Percentiles rank a stretch among this genome's conserved stretches.
Evolutionary conservation across 92 coral and sea anemone genomes (phyloP).

Genomic region (Bergia puertoricense): DNA sequence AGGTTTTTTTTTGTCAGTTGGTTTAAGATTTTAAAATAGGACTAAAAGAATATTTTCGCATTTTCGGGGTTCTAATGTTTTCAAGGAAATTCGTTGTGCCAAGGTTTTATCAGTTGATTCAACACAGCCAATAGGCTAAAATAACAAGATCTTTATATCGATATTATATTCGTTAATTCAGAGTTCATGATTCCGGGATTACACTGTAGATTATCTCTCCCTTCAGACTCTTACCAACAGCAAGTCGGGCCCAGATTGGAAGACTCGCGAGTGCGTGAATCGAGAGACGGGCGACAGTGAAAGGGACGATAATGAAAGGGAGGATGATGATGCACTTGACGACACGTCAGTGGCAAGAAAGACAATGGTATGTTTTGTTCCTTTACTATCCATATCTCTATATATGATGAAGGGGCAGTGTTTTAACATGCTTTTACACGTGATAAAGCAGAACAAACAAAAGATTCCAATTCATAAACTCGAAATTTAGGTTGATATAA

Average conservation of each 20-base stretch:
- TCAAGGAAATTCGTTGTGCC: no score
- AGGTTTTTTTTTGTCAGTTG: no score
- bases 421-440: neutral
- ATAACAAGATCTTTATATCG: no score
- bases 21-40: no score
- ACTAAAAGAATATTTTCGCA: no score
- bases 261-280: neutral
- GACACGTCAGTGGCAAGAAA: neutral
- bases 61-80: no score
- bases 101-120: no score
- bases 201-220: neutral
- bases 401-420: neutral
- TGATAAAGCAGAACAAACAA: no score
- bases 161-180: no score
- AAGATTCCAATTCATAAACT: no score
- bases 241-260: neutral
- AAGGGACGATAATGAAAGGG: neutral
- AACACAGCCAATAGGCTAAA: no score
- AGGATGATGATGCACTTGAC: neutral
- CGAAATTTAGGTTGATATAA: neutral
- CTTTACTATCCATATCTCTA: neutral
- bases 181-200: neutral
- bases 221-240: neutral
- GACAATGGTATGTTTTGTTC: conserved; percentile 5
- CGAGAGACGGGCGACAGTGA: neutral